Base-by-base conservation (phyloP, 2,888 invertebrate genomes). In the Geotrupes spiniger region DNA sequence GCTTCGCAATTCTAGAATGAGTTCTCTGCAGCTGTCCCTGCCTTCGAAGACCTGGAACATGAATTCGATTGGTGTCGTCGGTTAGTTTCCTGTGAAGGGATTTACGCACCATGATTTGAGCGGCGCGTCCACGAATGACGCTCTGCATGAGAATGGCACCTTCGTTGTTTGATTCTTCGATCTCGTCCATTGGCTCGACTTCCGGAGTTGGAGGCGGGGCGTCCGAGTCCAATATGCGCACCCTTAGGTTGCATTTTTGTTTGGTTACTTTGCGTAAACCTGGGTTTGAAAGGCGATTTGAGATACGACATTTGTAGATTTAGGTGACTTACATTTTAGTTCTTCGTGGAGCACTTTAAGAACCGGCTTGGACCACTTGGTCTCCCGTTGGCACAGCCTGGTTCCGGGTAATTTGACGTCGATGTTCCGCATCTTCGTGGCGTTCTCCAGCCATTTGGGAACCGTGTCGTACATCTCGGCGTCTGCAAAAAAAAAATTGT, bases 1-100 rank as follows among this genome's bases (percentile, higher is more conserved):
- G 3, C 81, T 81, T 66, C 84, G 80, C 62, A 89, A 64, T 72
- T 89, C 88, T 43, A 82, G 77, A 1, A 89, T 88, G 49, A 89
- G 69, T 62, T 87, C 85, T 12, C 79, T 77, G 14, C 84, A 83
- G 43, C 82, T 78, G 48, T 83, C 80, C 48, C 84, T 78, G 0
- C 86, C 87, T 67, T 85, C 83, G 65, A 79, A 83, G 78, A 88
- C 86, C 87, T 86, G 58, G 0, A 54, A 51, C 46, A 21, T n/a
- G n/a, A n/a, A n/a, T n/a, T n/a, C n/a, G n/a, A n/a, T n/a, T n/a
- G n/a, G n/a, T n/a, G n/a, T n/a, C n/a, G n/a, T n/a, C n/a, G n/a
- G 21, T 21, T 21, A 4, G 3, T 21, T 21, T 21, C 4, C 6
- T 21, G 3, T 6, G 6, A 21, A 21, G 21, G 4, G 21, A 21